Percentiles rank a stretch among this genome's conserved stretches.
Conservation (phyloP, 1,140 invertebrate genomes). For the Eubasilissa regina region DNA sequence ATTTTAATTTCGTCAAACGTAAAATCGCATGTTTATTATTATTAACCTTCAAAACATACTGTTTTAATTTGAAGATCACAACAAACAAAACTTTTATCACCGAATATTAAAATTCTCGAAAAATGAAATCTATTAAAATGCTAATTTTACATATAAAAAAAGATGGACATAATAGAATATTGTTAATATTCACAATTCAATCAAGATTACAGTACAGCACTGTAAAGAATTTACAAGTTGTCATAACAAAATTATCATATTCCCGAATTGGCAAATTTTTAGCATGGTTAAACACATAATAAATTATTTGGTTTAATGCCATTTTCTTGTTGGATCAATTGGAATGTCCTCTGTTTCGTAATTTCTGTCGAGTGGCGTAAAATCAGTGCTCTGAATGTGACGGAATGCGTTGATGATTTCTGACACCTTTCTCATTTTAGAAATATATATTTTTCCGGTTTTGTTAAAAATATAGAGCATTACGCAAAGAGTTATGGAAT, state of each 20-base stretch:
- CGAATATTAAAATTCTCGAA: slow-evolving; percentile 1
- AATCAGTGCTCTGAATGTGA: too few species aligned
- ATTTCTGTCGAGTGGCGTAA: not conserved
- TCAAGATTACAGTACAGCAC: slow-evolving; percentile 6
- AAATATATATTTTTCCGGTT: too few species aligned
- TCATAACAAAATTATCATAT: slow-evolving; percentile 14
- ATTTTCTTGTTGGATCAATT: not conserved
- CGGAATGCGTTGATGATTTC: too few species aligned
- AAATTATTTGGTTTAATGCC: slow-evolving; percentile 13
- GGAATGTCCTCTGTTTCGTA: not conserved
- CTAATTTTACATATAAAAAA: slow-evolving; percentile 9
- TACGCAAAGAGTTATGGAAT: too few species aligned
- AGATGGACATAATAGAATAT: slow-evolving; percentile 13
- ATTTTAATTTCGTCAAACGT: not conserved
- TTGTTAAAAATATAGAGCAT: too few species aligned
- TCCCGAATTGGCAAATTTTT: not conserved
- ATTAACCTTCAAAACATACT: not conserved
- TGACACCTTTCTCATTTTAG: too few species aligned
- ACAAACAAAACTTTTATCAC: slow-evolving; percentile 21
- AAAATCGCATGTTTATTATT: not conserved
- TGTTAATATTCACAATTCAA: slow-evolving; percentile 19
- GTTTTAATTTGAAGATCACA: slow-evolving; percentile 13
- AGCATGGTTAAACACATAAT: not conserved
- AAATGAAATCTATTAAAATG: slow-evolving; percentile 26
- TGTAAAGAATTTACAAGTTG: slow-evolving; percentile 4